These are phyloP conservation scores for Dasypolia templi DNA, from an alignment of 2,888 invertebrate genomes.

Conservation along the genomic window DNA sequence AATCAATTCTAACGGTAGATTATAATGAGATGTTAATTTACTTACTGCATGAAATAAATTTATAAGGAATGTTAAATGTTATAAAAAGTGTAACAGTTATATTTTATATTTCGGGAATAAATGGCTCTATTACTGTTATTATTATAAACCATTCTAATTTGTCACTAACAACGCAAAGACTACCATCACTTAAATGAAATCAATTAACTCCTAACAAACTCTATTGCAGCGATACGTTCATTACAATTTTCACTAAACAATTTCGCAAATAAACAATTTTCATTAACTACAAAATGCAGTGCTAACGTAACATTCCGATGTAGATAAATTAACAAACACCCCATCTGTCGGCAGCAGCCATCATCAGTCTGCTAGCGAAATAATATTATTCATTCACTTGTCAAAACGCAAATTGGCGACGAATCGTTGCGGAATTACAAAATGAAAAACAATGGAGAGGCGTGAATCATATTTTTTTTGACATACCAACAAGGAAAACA, in stretches of 20 bases:
- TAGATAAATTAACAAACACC: constrained; percentile 74
- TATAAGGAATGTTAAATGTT: too few species aligned
- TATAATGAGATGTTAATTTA: too few species aligned
- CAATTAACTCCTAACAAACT: constrained; percentile 37
- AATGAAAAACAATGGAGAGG: constrained; percentile 61
- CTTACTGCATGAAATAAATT: too few species aligned
- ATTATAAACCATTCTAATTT: background rate
- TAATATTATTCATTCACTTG: constrained; percentile 87
- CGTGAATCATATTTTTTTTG: constrained; percentile 47
- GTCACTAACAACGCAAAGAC: background rate
- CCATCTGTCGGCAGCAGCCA: constrained; percentile 75
- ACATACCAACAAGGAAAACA: constrained; percentile 30
- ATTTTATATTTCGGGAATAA: too few species aligned
- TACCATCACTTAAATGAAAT: constrained; percentile 5
- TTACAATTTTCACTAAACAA: constrained; percentile 47
- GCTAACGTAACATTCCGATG: constrained; percentile 61
- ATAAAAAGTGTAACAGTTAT: too few species aligned
- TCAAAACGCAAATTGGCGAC: constrained; percentile 84
- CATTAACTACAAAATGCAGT: constrained; percentile 58
- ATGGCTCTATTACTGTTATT: too few species aligned
- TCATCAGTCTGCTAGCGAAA: constrained; percentile 75
- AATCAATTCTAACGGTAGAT: too few species aligned
- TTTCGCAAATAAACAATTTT: constrained; percentile 60
- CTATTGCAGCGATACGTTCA: constrained; percentile 26
- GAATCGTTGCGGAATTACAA: constrained; percentile 73